These are phyloP conservation scores for Autographa gamma DNA, from an alignment of 2,888 invertebrate genomes.

Conservation along the genomic window DNA sequence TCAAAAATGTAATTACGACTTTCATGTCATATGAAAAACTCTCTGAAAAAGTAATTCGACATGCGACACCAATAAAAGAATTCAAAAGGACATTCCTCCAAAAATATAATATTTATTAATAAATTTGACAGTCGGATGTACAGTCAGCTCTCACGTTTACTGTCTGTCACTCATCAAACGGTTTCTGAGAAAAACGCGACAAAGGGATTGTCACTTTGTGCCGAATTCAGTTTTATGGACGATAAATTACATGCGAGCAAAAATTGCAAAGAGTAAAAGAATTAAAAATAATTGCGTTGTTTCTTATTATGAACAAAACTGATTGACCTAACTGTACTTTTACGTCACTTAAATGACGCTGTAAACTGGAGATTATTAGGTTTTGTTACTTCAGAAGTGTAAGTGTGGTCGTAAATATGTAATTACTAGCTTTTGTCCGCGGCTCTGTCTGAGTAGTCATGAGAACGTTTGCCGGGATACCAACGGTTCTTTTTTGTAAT, in stretches of 20 bases:
- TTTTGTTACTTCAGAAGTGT: conserved; percentile 19
- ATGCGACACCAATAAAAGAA: conserved; percentile 17
- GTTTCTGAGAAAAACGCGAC: conserved; percentile 54
- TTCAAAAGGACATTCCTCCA: conserved; percentile 33
- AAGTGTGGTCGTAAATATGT: background rate
- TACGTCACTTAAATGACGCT: conserved; percentile 33
- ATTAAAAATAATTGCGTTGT: conserved; percentile 54
- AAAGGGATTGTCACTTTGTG: conserved; percentile 61
- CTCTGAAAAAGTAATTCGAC: conserved; percentile 18
- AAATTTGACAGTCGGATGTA: conserved; percentile 41
- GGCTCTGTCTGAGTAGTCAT: background rate
- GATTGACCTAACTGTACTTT: conserved; percentile 51
- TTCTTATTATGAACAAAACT: conserved; percentile 44
- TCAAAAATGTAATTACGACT: background rate
- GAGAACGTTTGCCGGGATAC: background rate
- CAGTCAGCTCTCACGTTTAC: conserved; percentile 43
- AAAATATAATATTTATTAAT: conserved; percentile 54
- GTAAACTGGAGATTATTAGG: conserved; percentile 26
- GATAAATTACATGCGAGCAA: conserved; percentile 53
- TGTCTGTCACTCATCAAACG: conserved; percentile 59
- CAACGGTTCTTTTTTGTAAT: background rate
- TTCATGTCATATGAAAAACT: background rate
- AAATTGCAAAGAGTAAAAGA: conserved; percentile 49
- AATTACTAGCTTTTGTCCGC: conserved; percentile 4
- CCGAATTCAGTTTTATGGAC: conserved; percentile 60